A percentile compares a stretch with the other conserved stretches of the same genome.
Evolutionary conservation across 1,140 invertebrate species (phyloP).

Genomic region (Lineus longissimus): DNA sequence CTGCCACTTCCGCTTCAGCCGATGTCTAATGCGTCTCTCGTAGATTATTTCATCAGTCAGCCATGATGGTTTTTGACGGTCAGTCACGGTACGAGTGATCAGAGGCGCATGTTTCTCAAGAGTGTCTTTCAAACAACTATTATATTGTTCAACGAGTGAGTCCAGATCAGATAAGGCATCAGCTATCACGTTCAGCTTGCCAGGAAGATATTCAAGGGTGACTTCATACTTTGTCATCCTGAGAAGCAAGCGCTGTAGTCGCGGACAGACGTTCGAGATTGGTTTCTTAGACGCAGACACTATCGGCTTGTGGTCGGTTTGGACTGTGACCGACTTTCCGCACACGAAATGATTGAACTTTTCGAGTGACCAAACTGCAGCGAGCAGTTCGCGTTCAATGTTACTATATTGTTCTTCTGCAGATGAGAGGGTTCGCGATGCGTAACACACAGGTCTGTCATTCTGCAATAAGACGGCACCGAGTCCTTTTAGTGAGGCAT

Average conservation of each 20-base stretch:
- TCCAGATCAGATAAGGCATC: background rate
- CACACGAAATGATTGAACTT: background rate
- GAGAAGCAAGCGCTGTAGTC: too few relatives aligned
- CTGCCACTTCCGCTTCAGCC: background rate
- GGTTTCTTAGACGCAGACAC: background rate
- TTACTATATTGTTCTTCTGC: too few relatives aligned
- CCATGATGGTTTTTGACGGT: background rate
- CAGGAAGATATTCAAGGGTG: too few relatives aligned
- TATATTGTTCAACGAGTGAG: background rate
- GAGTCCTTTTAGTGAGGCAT: too few relatives aligned
- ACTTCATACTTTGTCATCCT: too few relatives aligned
- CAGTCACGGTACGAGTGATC: background rate
- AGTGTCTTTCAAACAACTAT: background rate
- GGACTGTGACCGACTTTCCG: background rate
- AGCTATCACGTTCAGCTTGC: too few relatives aligned
- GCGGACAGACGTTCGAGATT: background rate
- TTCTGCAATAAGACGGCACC: too few relatives aligned
- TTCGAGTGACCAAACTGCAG: background rate
- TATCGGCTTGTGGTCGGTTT: background rate
- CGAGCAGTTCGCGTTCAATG: too few relatives aligned
- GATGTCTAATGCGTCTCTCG: background rate
- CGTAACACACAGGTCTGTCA: too few relatives aligned
- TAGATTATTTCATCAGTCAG: background rate
- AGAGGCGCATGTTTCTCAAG: background rate
- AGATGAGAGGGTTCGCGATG: too few relatives aligned